Percentiles rank a stretch among this genome's conserved stretches.
These are phyloP conservation scores for Ariopsis seemanni DNA, from an alignment of 2,113 vertebrate species.

Conservation along the genomic window DNA sequence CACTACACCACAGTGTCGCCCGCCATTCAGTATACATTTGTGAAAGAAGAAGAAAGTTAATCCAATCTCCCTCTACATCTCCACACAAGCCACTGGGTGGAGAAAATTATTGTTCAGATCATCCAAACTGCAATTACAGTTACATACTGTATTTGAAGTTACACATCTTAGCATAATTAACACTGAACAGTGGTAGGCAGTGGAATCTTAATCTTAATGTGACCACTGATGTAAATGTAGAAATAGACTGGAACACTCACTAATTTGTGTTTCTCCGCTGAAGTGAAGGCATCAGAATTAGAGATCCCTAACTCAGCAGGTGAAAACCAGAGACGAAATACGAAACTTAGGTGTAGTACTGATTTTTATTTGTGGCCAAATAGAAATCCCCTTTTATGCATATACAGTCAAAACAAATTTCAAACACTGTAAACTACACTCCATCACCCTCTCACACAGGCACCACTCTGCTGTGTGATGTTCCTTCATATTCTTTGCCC, in stretches of 20 bases:
- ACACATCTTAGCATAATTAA: constrained; percentile 60
- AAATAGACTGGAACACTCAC: constrained; percentile 51
- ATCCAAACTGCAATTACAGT: not conserved
- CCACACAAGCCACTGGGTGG: not conserved
- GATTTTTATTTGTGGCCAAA: not conserved
- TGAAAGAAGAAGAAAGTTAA: not conserved
- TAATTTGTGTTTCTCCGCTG: constrained; percentile 19
- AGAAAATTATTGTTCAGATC: constrained; percentile 21
- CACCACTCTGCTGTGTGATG: not conserved
- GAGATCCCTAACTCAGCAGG: not conserved
- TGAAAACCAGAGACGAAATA: not conserved
- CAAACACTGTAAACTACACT: not conserved
- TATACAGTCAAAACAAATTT: not conserved
- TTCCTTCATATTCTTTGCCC: not conserved
- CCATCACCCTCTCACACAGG: not conserved
- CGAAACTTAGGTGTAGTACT: not conserved
- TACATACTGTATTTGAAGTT: constrained; percentile 38
- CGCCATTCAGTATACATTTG: not conserved
- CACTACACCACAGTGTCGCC: no score
- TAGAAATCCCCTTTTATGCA: not conserved
- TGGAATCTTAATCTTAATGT: constrained; percentile 58
- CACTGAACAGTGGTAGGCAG: constrained; percentile 50
- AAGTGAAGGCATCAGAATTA: not conserved
- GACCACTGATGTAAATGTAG: constrained; percentile 42
- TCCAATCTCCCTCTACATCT: not conserved